phyloP scores from a whole-genome alignment of 2,888 invertebrate species.

The Odontocolon sp. region DNA sequence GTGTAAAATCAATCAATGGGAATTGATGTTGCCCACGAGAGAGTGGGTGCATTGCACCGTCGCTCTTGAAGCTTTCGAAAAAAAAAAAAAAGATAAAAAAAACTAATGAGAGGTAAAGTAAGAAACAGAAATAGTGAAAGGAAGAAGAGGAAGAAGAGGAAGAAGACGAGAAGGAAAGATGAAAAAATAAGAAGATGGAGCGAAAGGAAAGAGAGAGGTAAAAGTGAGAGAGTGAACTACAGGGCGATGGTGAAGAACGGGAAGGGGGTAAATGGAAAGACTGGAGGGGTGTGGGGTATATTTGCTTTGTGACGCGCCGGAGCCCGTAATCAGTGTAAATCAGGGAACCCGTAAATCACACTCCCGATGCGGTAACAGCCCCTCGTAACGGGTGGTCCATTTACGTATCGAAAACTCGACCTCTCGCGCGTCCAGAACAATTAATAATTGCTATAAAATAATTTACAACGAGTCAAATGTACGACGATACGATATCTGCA shows the following conservation, averaged over 20 bases:
- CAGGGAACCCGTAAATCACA: constrained; percentile 80
- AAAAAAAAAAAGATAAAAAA: not conserved
- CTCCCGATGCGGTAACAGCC: constrained; percentile 72
- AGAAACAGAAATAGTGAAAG: not conserved
- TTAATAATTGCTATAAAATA: constrained; percentile 33
- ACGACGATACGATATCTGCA: not conserved
- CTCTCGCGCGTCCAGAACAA: constrained; percentile 26
- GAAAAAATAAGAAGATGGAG: not conserved
- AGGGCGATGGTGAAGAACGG: constrained; percentile 21
- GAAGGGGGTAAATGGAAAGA: constrained; percentile 4
- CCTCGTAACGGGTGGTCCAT: constrained; percentile 74
- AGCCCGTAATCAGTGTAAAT: constrained; percentile 81
- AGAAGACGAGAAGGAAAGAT: not conserved
- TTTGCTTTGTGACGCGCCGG: constrained; percentile 78
- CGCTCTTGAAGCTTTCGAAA: constrained; percentile 3
- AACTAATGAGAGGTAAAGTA: not conserved
- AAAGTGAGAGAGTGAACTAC: constrained; percentile 1
- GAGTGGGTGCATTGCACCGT: constrained; percentile 64
- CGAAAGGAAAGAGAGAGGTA: not conserved
- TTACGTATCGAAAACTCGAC: constrained; percentile 37
- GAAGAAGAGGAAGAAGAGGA: not conserved
- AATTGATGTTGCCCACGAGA: constrained; percentile 72
- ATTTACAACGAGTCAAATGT: constrained; percentile 21
- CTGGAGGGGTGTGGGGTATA: constrained; percentile 67
- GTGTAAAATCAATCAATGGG: constrained; percentile 78